phyloP scores from a whole-genome alignment of 2,113 vertebrate genomes.

The Hassar affinis region DNA sequence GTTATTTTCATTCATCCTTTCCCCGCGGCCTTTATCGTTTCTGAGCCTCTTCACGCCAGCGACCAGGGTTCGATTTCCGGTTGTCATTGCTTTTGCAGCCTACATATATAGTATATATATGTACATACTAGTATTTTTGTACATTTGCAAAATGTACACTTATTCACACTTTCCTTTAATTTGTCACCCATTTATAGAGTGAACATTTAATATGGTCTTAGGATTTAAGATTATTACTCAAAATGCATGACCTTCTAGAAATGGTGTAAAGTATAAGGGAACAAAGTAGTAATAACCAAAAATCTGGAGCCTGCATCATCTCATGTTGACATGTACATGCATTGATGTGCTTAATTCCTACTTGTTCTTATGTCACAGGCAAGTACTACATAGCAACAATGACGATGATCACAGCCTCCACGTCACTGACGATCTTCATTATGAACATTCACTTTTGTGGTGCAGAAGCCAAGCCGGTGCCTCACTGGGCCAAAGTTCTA shows the following conservation, averaged over 20 bases:
- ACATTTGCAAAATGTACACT: no score
- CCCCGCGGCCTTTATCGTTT: no score
- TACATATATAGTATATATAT: no score
- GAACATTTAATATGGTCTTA: not conserved
- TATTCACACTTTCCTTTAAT: no score
- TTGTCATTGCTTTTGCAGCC: no score
- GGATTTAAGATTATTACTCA: not conserved
- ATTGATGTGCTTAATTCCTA: not conserved
- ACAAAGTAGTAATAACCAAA: not conserved
- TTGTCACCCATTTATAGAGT: not conserved
- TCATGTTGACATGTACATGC: not conserved
- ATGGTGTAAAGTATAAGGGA: not conserved
- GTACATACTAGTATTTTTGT: no score
- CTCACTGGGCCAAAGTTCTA: constrained; percentile 91
- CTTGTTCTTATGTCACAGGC: constrained; percentile 66
- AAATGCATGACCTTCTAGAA: no score
- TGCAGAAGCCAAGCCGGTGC: constrained; percentile 91
- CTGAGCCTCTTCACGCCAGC: no score
- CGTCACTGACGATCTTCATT: constrained; percentile 94
- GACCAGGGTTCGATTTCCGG: no score
- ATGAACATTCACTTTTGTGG: constrained; percentile 99
- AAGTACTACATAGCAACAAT: constrained; percentile 99
- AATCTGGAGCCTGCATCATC: not conserved
- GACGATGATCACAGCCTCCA: constrained; percentile 98
- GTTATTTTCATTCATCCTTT: no score